A percentile compares a stretch with the other conserved stretches of the same genome.
Evolutionary conservation across 1,140 invertebrate genomes (phyloP).

Genomic region (Lethocerus indicus): DNA sequence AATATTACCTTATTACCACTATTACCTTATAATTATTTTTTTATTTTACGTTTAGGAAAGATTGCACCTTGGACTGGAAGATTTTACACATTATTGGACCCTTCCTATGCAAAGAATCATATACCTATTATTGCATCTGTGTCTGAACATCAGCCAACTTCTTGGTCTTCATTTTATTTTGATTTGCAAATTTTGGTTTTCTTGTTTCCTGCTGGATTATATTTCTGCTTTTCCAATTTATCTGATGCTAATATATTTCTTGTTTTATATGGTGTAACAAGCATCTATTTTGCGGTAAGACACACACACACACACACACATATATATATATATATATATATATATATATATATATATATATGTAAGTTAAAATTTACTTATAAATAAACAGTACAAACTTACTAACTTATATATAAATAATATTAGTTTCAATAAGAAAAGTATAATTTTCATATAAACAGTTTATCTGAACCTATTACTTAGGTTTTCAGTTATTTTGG

Average conservation of each 20-base stretch:
- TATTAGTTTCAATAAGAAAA: too few relatives aligned
- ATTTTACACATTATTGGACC: conserved; percentile 93
- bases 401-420: too few relatives aligned
- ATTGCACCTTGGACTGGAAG: conserved; percentile 98
- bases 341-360: too few relatives aligned
- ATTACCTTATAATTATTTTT: background rate
- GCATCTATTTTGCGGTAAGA: conserved; percentile 95
- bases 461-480: too few relatives aligned
- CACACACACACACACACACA: too few relatives aligned
- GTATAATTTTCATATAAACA: too few relatives aligned
- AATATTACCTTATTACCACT: too few relatives aligned
- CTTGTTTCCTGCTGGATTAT: conserved; percentile 86
- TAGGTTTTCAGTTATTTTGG: too few relatives aligned
- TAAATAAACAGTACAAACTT: too few relatives aligned
- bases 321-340: too few relatives aligned
- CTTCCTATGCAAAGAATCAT: conserved; percentile 97
- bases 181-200: conserved; percentile 91
- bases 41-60: conserved; percentile 38
- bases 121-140: conserved; percentile 98
- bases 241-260: conserved; percentile 96
- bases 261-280: conserved; percentile 91
- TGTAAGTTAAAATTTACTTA: too few relatives aligned
- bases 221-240: conserved; percentile 86
- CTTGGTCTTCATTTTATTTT: conserved; percentile 98
- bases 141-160: conserved; percentile 96